phyloP scores from a whole-genome alignment of 2,797 vertebrate genomes.

The Coluber constrictor region DNA sequence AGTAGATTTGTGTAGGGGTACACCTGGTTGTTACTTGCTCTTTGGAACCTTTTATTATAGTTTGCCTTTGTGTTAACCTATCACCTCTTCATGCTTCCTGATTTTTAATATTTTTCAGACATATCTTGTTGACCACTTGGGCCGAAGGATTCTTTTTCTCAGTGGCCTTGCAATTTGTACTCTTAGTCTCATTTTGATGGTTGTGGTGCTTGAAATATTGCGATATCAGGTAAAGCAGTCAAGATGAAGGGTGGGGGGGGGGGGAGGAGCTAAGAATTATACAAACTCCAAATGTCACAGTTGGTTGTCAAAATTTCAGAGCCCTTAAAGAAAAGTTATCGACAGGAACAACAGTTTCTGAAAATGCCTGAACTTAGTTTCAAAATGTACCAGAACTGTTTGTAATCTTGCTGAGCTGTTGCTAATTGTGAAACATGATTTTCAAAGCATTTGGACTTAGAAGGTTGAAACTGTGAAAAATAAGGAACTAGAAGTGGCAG shows the following conservation, averaged over 20 bases:
- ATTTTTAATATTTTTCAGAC: background rate
- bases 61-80: background rate
- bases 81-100: background rate
- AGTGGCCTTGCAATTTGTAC: background rate
- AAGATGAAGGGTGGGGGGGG: background rate
- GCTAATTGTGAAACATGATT: no score
- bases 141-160: background rate
- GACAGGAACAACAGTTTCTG: background rate
- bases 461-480: no score
- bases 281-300: background rate
- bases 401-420: no score
- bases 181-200: background rate
- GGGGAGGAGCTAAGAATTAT: background rate
- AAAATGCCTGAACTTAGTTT: background rate
- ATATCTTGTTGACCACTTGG: background rate
- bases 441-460: no score
- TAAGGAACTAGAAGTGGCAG: no score
- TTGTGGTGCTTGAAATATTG: background rate
- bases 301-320: background rate
- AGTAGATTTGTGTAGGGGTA: background rate
- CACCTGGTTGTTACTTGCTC: background rate
- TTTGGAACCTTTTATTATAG: background rate
- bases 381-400: no score
- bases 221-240: background rate
- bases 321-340: background rate